These are phyloP conservation scores for Hemitrygon akajei DNA, from an alignment of 2,797 vertebrate genomes.

Conservation along the genomic window DNA sequence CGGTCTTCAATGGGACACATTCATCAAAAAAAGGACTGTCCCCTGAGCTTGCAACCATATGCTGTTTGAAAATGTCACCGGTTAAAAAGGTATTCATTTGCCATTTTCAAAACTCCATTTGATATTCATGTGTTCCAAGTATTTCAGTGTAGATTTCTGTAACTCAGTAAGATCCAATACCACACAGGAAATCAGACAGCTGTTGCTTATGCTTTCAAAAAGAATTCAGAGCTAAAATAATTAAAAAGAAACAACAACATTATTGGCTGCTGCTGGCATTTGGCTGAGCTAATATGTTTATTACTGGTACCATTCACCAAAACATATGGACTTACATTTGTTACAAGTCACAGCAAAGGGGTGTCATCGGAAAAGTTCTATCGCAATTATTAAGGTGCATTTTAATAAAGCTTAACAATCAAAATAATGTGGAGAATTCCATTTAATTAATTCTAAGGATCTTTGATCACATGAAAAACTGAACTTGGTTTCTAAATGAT, in stretches of 20 bases:
- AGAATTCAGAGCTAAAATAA: constrained; percentile 61
- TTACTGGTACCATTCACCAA: constrained; percentile 75
- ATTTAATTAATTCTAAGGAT: neutral
- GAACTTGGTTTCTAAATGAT: neutral
- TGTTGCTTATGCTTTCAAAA: constrained; percentile 71
- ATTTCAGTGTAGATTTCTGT: constrained; percentile 74
- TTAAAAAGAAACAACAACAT: constrained; percentile 66
- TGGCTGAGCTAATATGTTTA: constrained; percentile 72
- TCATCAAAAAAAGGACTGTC: constrained; percentile 90
- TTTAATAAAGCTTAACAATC: neutral
- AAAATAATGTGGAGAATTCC: no score
- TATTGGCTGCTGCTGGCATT: constrained; percentile 76
- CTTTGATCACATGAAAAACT: neutral
- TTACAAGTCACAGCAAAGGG: constrained; percentile 52
- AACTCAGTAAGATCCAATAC: constrained; percentile 69
- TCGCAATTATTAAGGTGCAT: neutral
- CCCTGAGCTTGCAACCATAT: constrained; percentile 90
- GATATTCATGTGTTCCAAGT: constrained; percentile 85
- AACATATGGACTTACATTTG: constrained; percentile 76
- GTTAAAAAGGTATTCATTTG: constrained; percentile 94
- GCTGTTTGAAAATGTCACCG: constrained; percentile 91
- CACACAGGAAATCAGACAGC: constrained; percentile 71
- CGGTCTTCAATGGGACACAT: constrained; percentile 82
- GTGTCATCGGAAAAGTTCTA: neutral
- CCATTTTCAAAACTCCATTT: constrained; percentile 83